Base-by-base conservation (phyloP, 1,140 invertebrate genomes). In the Stenopsyche tienmushanensis region DNA sequence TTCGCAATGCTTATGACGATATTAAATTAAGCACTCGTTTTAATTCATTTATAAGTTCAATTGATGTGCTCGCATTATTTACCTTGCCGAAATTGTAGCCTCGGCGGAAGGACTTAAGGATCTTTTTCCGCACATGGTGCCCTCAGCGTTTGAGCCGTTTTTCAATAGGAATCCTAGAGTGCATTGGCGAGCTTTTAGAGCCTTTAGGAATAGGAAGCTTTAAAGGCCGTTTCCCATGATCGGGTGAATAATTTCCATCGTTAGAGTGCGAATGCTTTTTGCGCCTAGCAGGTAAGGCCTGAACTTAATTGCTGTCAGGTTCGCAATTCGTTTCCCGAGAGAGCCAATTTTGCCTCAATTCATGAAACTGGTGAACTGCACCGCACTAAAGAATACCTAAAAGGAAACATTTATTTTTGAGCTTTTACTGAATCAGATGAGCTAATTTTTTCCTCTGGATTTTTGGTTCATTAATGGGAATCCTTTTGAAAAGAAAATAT, bases 301-400 rank as follows among this genome's bases (percentile, higher is more conserved):
- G 53, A 57, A 34, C 53, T 57, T 57, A 57, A 57, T 57, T 57
- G 29, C 53, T 41, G 53, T 57, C 53, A 57, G 29, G 29, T 34
- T 57, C 15, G 53, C 25, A 18, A 57, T 57, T 57, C 53, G 26
- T 57, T 57, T 57, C 29, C 25, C 53, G 21, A 29, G 52, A 54
- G 52, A 25, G 24, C 52, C 52, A 54, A 54, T 54, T 54, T 54
- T 25, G 23, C 3, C 49, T 20, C 17, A 8, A 47, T 47, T 47
- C 44, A 47, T 47, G 44, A 20, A 47, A 5, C 44, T 20, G 9
- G 17, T 20, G 23, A 52, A 52, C 17, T 52, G 23, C 49, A 54
- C 25, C 20, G 13, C 25, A 10, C 10, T 10, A 49, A 49, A 49
- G 21, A 20, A 49, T 20, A 20, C 47, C 15, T 13, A 34, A 34